phyloP scores from a whole-genome alignment of 2,113 vertebrate genomes.

The Formicarius rufipectus region DNA sequence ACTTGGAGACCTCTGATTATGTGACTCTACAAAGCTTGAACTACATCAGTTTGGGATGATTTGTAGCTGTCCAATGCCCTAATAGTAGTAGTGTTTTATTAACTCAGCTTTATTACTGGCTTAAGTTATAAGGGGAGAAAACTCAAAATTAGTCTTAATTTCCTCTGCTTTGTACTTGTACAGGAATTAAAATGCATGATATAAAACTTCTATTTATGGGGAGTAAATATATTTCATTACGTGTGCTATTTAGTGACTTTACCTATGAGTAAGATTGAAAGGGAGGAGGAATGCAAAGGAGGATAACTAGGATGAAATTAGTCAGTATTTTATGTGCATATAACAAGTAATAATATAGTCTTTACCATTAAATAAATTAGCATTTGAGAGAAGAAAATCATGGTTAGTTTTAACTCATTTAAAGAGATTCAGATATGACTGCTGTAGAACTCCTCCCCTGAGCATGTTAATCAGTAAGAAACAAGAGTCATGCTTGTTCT shows the following conservation, averaged over 20 bases:
- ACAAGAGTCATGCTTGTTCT: background rate
- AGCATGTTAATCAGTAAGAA: background rate
- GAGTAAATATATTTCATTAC: background rate
- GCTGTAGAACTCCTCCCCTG: background rate
- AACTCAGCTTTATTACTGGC: background rate
- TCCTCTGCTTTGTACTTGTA: background rate
- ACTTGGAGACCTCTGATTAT: background rate
- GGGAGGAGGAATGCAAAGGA: background rate
- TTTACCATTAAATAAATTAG: background rate
- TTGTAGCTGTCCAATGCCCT: background rate
- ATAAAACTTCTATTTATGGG: background rate
- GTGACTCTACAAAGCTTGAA: background rate
- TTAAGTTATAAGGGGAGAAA: background rate
- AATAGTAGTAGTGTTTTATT: background rate
- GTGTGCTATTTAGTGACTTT: background rate
- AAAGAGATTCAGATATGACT: background rate
- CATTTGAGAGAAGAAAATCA: background rate
- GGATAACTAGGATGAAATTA: background rate
- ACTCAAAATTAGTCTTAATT: background rate
- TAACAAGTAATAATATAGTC: background rate
- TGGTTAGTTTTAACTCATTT: background rate
- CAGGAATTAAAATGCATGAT: background rate
- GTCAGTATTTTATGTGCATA: background rate
- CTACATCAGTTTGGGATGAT: background rate
- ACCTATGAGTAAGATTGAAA: background rate